Evolutionary conservation across 1,140 invertebrate genomes (phyloP).

Genomic region (Dendrolimus kikuchii): DNA sequence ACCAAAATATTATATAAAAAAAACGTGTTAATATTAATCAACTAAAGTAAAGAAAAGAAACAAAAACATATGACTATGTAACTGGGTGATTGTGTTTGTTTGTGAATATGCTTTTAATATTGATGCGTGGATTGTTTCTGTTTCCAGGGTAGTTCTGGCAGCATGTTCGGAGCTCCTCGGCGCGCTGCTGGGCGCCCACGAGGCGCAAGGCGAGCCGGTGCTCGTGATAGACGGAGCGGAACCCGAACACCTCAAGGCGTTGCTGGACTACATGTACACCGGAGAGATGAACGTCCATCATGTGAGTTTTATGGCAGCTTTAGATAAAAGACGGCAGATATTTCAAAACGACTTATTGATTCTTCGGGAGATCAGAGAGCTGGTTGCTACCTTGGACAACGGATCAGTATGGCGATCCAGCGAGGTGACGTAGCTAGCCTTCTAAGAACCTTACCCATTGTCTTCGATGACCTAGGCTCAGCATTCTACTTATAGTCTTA

Average conservation of each 20-base stretch:
- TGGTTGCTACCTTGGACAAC: too few relatives aligned
- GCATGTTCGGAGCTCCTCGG: conserved; percentile 94
- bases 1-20: too few relatives aligned
- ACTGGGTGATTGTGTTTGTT: not conserved
- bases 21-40: too few relatives aligned
- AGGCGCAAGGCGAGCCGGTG: conserved; percentile 72
- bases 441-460: too few relatives aligned
- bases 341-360: too few relatives aligned
- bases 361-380: too few relatives aligned
- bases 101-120: not conserved
- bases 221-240: conserved; percentile 79
- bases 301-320: conserved; percentile 73
- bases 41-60: too few relatives aligned
- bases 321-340: too few relatives aligned
- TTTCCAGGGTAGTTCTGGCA: conserved; percentile 57
- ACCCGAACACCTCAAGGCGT: conserved; percentile 82
- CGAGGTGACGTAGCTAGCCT: too few relatives aligned
- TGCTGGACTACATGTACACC: conserved; percentile 96
- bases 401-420: too few relatives aligned
- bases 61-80: not conserved
- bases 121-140: conserved; percentile 1
- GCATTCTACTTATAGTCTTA: too few relatives aligned
- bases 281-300: conserved; percentile 96
- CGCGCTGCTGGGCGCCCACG: conserved; percentile 89
- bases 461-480: too few relatives aligned